Percentiles rank a stretch among this genome's conserved stretches.
These are phyloP conservation scores for Pseudorhombus dupliciocellatus DNA, from an alignment of 2,113 vertebrate species.

Conservation along the genomic window DNA sequence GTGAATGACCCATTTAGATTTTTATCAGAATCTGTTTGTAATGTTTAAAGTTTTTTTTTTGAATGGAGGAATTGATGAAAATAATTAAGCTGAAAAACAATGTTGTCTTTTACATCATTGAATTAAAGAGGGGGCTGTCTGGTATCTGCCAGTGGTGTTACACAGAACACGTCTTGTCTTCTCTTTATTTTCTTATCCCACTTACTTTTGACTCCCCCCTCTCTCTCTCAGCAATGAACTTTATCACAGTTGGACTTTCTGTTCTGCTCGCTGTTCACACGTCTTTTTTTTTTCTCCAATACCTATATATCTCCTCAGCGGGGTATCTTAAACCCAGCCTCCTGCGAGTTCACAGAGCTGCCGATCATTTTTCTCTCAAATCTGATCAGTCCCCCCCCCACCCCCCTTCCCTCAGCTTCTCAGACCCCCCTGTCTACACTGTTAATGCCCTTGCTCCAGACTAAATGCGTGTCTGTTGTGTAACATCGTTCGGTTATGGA, in stretches of 20 bases:
- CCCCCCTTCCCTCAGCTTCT: conserved; percentile 2
- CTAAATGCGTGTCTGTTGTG: conserved; percentile 18
- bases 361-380: conserved; percentile 45
- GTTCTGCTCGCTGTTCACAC: not conserved
- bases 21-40: not conserved
- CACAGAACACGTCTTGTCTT: not conserved
- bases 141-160: too few relatives aligned
- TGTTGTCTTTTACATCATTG: not conserved
- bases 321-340: conserved; percentile 28
- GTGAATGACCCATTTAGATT: not conserved
- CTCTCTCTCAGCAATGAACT: not conserved
- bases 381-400: not conserved
- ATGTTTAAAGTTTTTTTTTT: not conserved
- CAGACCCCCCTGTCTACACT: not conserved
- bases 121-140: too few relatives aligned
- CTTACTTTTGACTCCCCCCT: not conserved
- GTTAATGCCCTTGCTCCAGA: conserved; percentile 10
- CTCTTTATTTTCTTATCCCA: not conserved
- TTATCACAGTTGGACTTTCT: not conserved
- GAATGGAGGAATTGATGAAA: too few relatives aligned
- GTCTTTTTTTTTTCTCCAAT: not conserved
- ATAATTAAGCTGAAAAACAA: not conserved
- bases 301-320: not conserved
- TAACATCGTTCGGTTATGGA: conserved; percentile 39
- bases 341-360: conserved; percentile 11